Evolutionary conservation across 2,113 vertebrate genomes (phyloP), one percentile per base, ranked within the genome.

Genomic region (Rousettus leschenaultii): DNA sequence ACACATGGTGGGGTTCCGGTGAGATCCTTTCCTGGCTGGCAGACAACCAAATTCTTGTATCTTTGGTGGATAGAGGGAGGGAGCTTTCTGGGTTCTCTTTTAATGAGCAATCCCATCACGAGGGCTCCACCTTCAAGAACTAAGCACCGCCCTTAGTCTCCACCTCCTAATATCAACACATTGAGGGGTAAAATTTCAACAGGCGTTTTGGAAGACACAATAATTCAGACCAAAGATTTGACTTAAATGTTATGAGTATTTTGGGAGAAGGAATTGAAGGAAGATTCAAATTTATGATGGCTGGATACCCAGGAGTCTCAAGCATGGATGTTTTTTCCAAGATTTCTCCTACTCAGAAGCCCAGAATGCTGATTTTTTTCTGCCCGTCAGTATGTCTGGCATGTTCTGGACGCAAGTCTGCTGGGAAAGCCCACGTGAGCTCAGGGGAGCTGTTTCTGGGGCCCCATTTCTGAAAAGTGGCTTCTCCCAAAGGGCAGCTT

Each of bases 331-430:
- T 45, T 43, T 19, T 19, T 28, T 53, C n/a, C 2, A 3, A 82
- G 4, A 2, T 24, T 63, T 59, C 28, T 15, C 2, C 24, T 7
- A 0, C 0, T 0, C 35, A 59, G 68, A 16, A 16, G 30, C n/a
- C 9, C 8, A 4, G 11, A 11, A 15, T 13, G 14, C 5, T 38
- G 19, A 63, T 7, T 43, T 3, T 12, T 21, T 38, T 7, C 74
- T 12, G 30, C 30, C 63, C 7, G 26, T 22, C n/a, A 8, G 77
- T 18, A 22, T 35, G 30, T 14, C 5, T 0, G 4, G 45, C 40
- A n/a, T 24, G 61, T 28, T 40, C 57, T 59, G 40, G 63, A 30
- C 35, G 77, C 71, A 38, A 26, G 43, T 38, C 19, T 24, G 59
- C 45, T 0, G 38, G 35, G 28, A 40, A 43, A 84, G 75, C 43